Conservation (phyloP, 2,797 vertebrate species). For the Muraenolepis orangiensis region DNA sequence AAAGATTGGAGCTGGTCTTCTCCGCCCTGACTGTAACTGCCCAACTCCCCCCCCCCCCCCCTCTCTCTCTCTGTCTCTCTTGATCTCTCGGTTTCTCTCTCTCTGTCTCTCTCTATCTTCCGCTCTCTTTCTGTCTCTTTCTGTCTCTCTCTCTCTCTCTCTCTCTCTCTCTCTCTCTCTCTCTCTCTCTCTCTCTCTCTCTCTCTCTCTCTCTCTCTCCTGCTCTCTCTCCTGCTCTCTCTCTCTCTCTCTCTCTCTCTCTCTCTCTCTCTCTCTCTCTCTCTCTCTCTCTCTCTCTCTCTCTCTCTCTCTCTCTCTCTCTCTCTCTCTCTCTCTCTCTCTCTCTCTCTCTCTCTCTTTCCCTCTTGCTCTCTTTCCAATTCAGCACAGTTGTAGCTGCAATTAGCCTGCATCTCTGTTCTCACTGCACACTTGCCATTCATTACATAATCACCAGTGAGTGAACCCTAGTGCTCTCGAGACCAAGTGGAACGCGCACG, state of each 20-base stretch:
- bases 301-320: slow-evolving; percentile 23
- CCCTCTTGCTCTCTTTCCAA: slow-evolving; percentile 16
- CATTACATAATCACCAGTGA: neutral
- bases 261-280: neutral
- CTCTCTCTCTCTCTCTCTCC: slow-evolving; percentile 16
- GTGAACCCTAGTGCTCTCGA: slow-evolving; percentile 10
- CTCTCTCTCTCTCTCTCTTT: slow-evolving; percentile 7
- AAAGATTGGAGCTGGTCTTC: slow-evolving; percentile 31
- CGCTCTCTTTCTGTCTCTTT: slow-evolving; percentile 19
- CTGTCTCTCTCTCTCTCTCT: too few relatives aligned
- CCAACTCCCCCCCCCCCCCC: slow-evolving; percentile 14
- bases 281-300: too few relatives aligned
- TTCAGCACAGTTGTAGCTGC: too few relatives aligned
- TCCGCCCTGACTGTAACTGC: slow-evolving; percentile 13
- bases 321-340: slow-evolving; percentile 11
- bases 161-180: slow-evolving; percentile 11
- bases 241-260: slow-evolving; percentile 9
- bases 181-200: neutral
- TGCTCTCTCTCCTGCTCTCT: slow-evolving; percentile 29
- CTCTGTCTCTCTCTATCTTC: slow-evolving; percentile 15
- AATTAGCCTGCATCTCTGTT: too few relatives aligned
- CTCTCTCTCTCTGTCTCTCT: slow-evolving; percentile 19
- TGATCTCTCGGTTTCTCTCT: slow-evolving; percentile 1
- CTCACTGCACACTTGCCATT: too few relatives aligned
- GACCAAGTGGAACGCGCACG: slow-evolving; percentile 19